These are phyloP conservation scores for Callipepla squamata DNA, from an alignment of 2,113 vertebrate genomes.

Conservation along the genomic window DNA sequence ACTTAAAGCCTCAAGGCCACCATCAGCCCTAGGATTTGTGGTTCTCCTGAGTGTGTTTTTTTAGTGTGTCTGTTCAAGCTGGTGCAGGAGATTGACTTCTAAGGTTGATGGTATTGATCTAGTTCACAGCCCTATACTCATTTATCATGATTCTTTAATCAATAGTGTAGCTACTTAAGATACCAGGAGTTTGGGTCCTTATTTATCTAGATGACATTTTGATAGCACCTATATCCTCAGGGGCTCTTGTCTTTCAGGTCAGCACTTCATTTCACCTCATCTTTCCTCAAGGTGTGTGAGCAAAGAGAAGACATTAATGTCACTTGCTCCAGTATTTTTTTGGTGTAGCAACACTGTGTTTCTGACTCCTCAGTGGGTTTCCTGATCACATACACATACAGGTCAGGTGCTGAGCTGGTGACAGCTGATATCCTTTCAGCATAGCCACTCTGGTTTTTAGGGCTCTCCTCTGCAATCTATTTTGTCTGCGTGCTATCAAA, in stretches of 20 bases:
- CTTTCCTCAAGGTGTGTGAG: slow-evolving; percentile 22
- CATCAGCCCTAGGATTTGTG: slow-evolving; percentile 55
- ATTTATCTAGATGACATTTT: slow-evolving; percentile 66
- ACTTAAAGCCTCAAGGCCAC: slow-evolving; percentile 26
- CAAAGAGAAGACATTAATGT: background rate
- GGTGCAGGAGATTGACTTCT: slow-evolving; percentile 67
- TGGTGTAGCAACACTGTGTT: background rate
- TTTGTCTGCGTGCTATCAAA: background rate
- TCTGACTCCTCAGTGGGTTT: slow-evolving; percentile 23
- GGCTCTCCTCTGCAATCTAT: slow-evolving; percentile 16
- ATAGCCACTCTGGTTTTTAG: background rate
- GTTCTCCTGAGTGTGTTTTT: slow-evolving; percentile 54
- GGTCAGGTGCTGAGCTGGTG: background rate
- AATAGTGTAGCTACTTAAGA: slow-evolving; percentile 63
- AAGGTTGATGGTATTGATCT: slow-evolving; percentile 64
- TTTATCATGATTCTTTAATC: slow-evolving; percentile 74
- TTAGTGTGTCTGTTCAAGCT: slow-evolving; percentile 58
- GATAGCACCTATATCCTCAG: slow-evolving; percentile 35
- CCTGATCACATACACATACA: background rate
- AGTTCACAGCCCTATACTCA: slow-evolving; percentile 58
- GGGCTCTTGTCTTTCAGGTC: slow-evolving; percentile 51
- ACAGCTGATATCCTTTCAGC: background rate
- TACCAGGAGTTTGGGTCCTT: slow-evolving; percentile 39
- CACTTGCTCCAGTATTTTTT: background rate
- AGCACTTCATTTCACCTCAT: background rate